These are phyloP conservation scores for Enteromius viviparus DNA, from an alignment of 2,797 vertebrate genomes.

Conservation along the genomic window DNA sequence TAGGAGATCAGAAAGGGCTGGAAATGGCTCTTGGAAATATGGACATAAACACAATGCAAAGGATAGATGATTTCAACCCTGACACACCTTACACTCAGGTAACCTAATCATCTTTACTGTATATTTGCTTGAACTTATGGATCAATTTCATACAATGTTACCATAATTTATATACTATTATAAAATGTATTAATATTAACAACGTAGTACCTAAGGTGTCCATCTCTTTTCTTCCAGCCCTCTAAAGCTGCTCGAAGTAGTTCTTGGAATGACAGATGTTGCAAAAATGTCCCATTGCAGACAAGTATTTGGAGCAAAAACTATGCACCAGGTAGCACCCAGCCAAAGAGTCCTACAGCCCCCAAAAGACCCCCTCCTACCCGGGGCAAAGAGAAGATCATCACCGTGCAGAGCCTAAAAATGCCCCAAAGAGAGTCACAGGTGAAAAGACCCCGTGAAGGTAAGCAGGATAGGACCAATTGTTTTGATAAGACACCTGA, in stretches of 20 bases:
- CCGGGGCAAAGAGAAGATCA: slow-evolving; percentile 78
- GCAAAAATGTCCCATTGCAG: slow-evolving; percentile 36
- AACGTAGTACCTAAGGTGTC: not conserved
- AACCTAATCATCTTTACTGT: slow-evolving; percentile 8
- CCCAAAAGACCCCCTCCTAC: slow-evolving; percentile 73
- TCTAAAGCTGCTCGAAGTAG: slow-evolving; percentile 74
- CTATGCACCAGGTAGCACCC: slow-evolving; percentile 58
- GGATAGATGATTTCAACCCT: slow-evolving; percentile 87
- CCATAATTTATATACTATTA: not conserved
- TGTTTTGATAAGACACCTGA: too few species aligned
- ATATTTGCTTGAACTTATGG: not conserved
- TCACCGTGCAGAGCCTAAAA: slow-evolving; percentile 74
- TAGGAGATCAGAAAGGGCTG: slow-evolving; percentile 85
- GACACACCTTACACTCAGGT: slow-evolving; percentile 73
- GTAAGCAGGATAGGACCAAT: slow-evolving; percentile 69
- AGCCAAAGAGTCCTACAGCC: slow-evolving; percentile 33
- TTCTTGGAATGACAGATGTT: slow-evolving; percentile 75
- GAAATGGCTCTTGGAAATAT: slow-evolving; percentile 94
- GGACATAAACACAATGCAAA: slow-evolving; percentile 86
- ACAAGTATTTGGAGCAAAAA: slow-evolving; percentile 87
- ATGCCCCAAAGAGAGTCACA: slow-evolving; percentile 75
- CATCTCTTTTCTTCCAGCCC: slow-evolving; percentile 63
- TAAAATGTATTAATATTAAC: not conserved
- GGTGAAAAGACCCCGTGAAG: slow-evolving; percentile 84
- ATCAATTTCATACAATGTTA: not conserved